Evolutionary conservation across 2,113 vertebrate species (phyloP).

Genomic region (Sander vitreus): DNA sequence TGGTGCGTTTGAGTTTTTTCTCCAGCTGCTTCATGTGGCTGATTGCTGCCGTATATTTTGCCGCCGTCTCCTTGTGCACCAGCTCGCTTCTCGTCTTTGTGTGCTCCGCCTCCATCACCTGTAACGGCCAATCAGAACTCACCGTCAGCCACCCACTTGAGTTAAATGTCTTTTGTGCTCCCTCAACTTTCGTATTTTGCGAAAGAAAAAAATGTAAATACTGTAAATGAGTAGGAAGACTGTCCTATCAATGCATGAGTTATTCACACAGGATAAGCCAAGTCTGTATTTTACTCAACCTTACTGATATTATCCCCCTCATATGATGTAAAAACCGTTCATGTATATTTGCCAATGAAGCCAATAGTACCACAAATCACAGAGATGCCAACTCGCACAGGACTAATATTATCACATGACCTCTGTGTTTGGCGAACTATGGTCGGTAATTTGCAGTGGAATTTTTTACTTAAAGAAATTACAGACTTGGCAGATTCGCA

Average conservation of each 20-base stretch:
- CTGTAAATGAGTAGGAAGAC: not conserved
- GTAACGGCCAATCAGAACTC: constrained; percentile 44
- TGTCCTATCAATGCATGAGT: not conserved
- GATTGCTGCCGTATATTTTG: constrained; percentile 93
- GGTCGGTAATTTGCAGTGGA: too few relatives aligned
- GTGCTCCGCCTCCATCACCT: constrained; percentile 98
- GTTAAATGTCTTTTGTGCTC: not conserved
- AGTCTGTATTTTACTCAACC: too few relatives aligned
- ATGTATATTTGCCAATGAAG: too few relatives aligned
- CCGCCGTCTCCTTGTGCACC: constrained; percentile 94
- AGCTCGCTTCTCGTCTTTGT: constrained; percentile 93
- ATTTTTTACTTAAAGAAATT: too few relatives aligned
- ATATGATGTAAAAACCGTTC: too few relatives aligned
- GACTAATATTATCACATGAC: too few relatives aligned
- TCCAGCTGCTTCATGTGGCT: constrained; percentile 96
- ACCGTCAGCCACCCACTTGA: not conserved
- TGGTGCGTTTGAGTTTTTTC: constrained; percentile 96
- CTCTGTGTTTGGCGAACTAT: too few relatives aligned
- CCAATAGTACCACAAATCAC: too few relatives aligned
- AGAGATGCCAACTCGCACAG: too few relatives aligned
- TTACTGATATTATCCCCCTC: too few relatives aligned
- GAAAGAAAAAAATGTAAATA: not conserved
- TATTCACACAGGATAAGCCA: not conserved
- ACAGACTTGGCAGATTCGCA: too few relatives aligned
- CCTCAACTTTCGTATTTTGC: not conserved